These are phyloP conservation scores for Parauchenoglanis punctatus DNA, from an alignment of 2,797 vertebrate genomes.

Conservation along the genomic window DNA sequence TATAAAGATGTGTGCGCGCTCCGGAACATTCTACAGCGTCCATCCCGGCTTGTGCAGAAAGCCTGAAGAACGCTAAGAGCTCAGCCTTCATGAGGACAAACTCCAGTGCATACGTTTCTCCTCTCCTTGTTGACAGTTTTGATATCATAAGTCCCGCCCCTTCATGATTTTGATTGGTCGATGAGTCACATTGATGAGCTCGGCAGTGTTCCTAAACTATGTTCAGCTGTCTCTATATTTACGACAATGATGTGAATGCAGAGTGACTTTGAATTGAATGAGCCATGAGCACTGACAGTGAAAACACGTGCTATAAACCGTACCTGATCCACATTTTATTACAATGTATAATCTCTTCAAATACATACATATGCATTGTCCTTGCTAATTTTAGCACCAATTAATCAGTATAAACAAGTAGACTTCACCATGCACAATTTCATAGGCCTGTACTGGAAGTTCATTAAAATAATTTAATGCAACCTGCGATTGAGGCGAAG, in stretches of 20 bases:
- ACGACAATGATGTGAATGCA: neutral
- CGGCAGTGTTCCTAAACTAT: too few relatives aligned
- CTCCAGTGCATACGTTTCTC: too few relatives aligned
- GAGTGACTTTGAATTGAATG: neutral
- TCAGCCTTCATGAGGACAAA: too few relatives aligned
- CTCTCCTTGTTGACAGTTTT: too few relatives aligned
- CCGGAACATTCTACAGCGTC: too few relatives aligned
- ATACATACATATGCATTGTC: slow-evolving; percentile 66
- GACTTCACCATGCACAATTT: slow-evolving; percentile 48
- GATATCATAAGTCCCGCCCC: too few relatives aligned
- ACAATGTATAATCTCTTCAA: slow-evolving; percentile 63
- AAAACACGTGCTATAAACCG: slow-evolving; percentile 65
- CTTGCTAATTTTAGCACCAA: slow-evolving; percentile 74
- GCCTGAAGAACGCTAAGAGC: too few relatives aligned
- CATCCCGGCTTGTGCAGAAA: too few relatives aligned
- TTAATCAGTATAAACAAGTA: slow-evolving; percentile 58
- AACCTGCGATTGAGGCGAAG: slow-evolving; percentile 37
- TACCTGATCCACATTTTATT: slow-evolving; percentile 76
- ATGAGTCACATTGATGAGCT: too few relatives aligned
- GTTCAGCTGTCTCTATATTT: neutral
- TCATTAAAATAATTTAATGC: slow-evolving; percentile 71
- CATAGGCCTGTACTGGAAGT: slow-evolving; percentile 41
- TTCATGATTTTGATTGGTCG: too few relatives aligned
- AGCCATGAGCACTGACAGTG: slow-evolving; percentile 29
- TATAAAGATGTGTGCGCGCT: too few relatives aligned